phyloP scores from a whole-genome alignment of 2,113 vertebrate species.

The Myanophis thanlyinensis region DNA sequence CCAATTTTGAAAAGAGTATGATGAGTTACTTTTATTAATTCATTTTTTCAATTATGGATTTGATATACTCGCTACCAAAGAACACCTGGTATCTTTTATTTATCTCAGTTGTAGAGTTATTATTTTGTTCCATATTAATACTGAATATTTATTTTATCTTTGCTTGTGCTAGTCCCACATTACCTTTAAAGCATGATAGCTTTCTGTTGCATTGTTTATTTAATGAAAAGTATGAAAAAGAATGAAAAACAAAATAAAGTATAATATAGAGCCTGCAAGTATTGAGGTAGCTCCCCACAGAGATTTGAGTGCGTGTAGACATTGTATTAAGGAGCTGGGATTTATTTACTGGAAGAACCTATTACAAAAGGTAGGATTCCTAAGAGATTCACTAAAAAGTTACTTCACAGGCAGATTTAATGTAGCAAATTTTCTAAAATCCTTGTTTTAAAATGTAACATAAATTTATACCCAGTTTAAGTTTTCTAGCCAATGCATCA shows the following conservation, averaged over 20 bases:
- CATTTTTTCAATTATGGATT: background rate
- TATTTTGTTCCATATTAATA: background rate
- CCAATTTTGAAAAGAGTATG: background rate
- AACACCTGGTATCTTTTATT: background rate
- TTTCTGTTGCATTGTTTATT: background rate
- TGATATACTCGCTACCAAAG: background rate
- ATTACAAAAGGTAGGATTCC: background rate
- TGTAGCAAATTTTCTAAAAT: background rate
- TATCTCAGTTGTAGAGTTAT: background rate
- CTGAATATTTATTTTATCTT: background rate
- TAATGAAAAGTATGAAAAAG: background rate
- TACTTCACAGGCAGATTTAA: background rate
- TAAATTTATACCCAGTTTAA: conserved; percentile 70
- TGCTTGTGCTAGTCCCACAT: background rate
- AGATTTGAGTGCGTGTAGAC: background rate
- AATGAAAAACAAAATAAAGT: background rate
- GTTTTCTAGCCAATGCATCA: conserved; percentile 71
- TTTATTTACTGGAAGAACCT: background rate
- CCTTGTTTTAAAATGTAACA: background rate
- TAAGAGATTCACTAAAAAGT: background rate
- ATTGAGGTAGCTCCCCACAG: background rate
- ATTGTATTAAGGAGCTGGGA: background rate
- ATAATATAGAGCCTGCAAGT: background rate
- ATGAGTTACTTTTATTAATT: background rate
- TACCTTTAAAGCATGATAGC: background rate